A percentile compares a stretch with the other conserved stretches of the same genome.
These are phyloP conservation scores for Calyptomena viridis DNA, from an alignment of 2,113 vertebrate species.

Conservation along the genomic window DNA sequence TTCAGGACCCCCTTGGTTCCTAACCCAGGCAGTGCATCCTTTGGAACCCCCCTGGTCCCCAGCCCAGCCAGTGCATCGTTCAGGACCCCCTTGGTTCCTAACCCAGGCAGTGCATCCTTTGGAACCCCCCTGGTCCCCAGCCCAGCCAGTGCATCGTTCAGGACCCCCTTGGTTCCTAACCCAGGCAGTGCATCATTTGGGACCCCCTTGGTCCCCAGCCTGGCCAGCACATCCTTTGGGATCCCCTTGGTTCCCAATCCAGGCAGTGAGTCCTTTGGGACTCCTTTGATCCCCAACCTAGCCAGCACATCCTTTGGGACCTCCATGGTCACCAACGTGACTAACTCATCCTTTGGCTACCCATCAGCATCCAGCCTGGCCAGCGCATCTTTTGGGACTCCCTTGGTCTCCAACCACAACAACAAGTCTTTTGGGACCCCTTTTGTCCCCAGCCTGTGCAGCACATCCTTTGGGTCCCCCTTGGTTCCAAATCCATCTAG, in stretches of 20 bases:
- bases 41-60: neutral
- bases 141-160: fast-evolving
- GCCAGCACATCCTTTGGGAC: neutral
- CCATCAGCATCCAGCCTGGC: neutral
- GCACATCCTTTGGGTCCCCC: neutral
- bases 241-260: fast-evolving
- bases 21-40: neutral
- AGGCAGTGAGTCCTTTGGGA: neutral
- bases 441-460: neutral
- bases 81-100: neutral
- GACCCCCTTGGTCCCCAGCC: neutral
- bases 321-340: neutral
- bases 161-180: neutral
- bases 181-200: neutral
- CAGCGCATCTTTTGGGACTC: neutral
- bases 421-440: neutral
- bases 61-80: fast-evolving
- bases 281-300: fast-evolving
- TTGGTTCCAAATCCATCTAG: neutral
- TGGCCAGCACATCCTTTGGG: neutral
- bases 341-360: neutral
- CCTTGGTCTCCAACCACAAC: neutral
- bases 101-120: neutral
- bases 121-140: neutral
- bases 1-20: neutral